These are phyloP conservation scores for Procavia capensis DNA, from an alignment of 2,113 vertebrate species.

Conservation along the genomic window DNA sequence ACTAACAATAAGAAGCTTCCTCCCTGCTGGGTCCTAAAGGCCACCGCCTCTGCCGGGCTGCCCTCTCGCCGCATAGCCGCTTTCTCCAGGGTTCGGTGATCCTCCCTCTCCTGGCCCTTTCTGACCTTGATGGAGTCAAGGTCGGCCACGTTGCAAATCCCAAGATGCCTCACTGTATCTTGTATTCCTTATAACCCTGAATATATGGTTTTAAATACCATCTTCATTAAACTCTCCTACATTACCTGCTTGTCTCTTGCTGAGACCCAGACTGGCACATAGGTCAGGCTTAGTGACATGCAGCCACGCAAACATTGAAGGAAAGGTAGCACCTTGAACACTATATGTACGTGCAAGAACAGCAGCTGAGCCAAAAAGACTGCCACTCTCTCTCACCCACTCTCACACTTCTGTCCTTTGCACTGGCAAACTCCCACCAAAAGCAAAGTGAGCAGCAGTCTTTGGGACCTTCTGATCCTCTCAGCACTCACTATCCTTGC, in stretches of 20 bases:
- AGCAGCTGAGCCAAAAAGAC: not conserved
- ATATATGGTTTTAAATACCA: not conserved
- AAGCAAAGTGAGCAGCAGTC: not conserved
- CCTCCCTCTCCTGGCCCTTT: not conserved
- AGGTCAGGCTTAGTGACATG: not conserved
- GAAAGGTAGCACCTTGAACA: not conserved
- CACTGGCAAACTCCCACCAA: not conserved
- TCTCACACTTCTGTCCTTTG: not conserved
- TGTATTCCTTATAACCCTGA: not conserved
- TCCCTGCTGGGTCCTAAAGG: not conserved
- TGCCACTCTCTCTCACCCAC: not conserved
- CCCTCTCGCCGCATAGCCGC: not conserved
- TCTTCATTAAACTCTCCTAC: slow-evolving; percentile 3
- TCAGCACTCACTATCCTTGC: not conserved
- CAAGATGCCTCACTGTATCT: not conserved
- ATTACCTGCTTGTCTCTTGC: not conserved
- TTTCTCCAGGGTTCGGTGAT: not conserved
- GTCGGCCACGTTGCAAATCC: not conserved
- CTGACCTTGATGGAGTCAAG: not conserved
- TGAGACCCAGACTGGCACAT: not conserved
- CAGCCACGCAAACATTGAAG: not conserved
- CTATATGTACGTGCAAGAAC: not conserved
- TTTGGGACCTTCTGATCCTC: not conserved
- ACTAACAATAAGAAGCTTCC: not conserved
- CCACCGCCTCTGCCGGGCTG: not conserved